Evolutionary conservation across 2,888 invertebrate species (phyloP), one percentile per base, ranked within the genome.

Genomic region (Melikaiella ostensackeni): DNA sequence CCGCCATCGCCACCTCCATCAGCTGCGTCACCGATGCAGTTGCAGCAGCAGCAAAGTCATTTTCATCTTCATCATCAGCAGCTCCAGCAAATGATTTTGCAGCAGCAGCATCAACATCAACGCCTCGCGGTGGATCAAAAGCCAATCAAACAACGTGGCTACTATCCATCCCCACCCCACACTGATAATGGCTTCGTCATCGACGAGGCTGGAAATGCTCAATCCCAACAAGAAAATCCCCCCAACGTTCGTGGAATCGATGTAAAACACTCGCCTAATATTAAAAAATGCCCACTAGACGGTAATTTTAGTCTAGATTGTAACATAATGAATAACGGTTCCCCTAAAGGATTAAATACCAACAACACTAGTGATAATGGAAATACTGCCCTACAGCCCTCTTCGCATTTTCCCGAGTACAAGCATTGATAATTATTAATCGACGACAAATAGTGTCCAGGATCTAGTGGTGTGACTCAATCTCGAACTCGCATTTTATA

Each of bases 61-160:
- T 92, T 93, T 93, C 93, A 93, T 93, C 95, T 95, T 95, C 94
- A 92, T 80, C 77, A 79, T 75, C 84, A 86, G 84, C 85, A 86
- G 80, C 27, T 63, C n/a, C 70, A 78, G 30, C 76, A 81, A 16
- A 57, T 57, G 4, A 77, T 75, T 70, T 75, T 78, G 66, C 80
- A 80, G n/a, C 75, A 80, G 30, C 79, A 75, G 59, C 75, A 76
- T 42, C 82, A 84, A 78, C 83, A 86, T 74, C 83, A 82, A 79
- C 84, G 83, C 84, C 84, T 84, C 84, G 84, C 85, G 85, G 82
- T 81, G 83, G 85, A 88, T 80, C 84, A 87, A 85, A 85, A 88
- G 86, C 86, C 88, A 86, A 85, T 87, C 77, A 87, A 85, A 82
- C 87, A 88, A 80, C 87, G 89, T 79, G 88, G 89, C 84, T 88